Conservation (phyloP, 2,888 invertebrate species). For the Liopterus haemorrhoidalis region DNA sequence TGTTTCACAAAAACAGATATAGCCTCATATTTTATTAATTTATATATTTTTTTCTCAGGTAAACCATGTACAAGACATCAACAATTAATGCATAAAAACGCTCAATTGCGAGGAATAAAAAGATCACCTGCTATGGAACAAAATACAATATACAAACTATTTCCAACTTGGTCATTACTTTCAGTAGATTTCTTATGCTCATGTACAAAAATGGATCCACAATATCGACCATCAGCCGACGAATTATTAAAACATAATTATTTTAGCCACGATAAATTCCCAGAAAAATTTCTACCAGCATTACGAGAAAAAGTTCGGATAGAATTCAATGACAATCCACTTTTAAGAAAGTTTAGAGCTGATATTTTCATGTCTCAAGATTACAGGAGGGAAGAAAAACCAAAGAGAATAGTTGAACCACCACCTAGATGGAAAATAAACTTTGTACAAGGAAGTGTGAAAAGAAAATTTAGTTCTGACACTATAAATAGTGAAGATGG, state of each 20-base stretch:
- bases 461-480: conserved; percentile 41
- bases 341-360: conserved; percentile 44
- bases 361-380: conserved; percentile 44
- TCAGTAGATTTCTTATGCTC: conserved; percentile 46
- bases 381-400: conserved; percentile 30
- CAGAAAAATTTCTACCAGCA: conserved; percentile 60
- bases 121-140: conserved; percentile 37
- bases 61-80: conserved; percentile 48
- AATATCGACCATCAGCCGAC: conserved; percentile 55
- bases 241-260: conserved; percentile 61
- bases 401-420: conserved; percentile 32
- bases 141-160: conserved; percentile 41
- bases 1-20: no score
- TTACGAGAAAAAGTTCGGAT: conserved; percentile 58
- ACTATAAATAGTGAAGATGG: conserved; percentile 28
- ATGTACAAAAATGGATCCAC: conserved; percentile 60
- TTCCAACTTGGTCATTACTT: conserved; percentile 45
- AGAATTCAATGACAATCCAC: conserved; percentile 54
- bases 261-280: conserved; percentile 62
- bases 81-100: conserved; percentile 45
- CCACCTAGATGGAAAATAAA: conserved; percentile 43
- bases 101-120: conserved; percentile 45
- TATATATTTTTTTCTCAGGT: conserved; percentile 36
- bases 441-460: conserved; percentile 37
- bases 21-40: no score